Evolutionary conservation across 2,888 invertebrate species (phyloP).

Genomic region (Myathropa florea): DNA sequence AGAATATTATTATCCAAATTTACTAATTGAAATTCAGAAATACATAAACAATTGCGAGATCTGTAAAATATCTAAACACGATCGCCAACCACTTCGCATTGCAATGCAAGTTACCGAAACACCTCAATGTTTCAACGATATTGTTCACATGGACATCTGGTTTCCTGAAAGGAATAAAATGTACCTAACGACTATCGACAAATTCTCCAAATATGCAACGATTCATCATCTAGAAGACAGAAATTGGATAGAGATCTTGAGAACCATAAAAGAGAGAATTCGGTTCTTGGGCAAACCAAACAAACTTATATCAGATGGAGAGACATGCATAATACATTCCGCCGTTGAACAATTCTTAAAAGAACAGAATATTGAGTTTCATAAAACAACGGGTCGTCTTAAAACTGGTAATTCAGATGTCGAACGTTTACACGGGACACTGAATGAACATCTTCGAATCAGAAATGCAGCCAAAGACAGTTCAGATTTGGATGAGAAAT

Average conservation of each 20-base stretch:
- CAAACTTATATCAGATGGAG: background rate
- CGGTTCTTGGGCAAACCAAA: background rate
- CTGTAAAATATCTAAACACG: slow-evolving; percentile 12
- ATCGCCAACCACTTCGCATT: background rate
- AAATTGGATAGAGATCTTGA: background rate
- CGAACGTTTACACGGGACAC: background rate
- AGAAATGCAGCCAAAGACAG: background rate
- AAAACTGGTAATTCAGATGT: background rate
- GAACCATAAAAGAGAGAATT: background rate
- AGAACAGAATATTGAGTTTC: background rate
- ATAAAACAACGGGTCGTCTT: background rate
- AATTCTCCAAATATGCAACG: slow-evolving; percentile 23
- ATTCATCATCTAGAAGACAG: background rate
- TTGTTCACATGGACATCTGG: slow-evolving; percentile 24
- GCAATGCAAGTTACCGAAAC: slow-evolving; percentile 10
- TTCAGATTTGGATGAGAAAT: no score
- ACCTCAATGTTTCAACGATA: slow-evolving; percentile 6
- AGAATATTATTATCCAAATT: slow-evolving; percentile 1
- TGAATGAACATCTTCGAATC: background rate
- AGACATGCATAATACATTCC: background rate
- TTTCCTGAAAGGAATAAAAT: background rate
- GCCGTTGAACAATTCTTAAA: background rate
- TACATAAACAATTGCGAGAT: slow-evolving; percentile 47
- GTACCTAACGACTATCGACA: slow-evolving; percentile 4
- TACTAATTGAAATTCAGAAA: slow-evolving; percentile 35